Percentiles rank a stretch among this genome's conserved stretches.
These are phyloP conservation scores for Cossypha polioptera DNA, from an alignment of 2,797 vertebrate species.

Conservation along the genomic window DNA sequence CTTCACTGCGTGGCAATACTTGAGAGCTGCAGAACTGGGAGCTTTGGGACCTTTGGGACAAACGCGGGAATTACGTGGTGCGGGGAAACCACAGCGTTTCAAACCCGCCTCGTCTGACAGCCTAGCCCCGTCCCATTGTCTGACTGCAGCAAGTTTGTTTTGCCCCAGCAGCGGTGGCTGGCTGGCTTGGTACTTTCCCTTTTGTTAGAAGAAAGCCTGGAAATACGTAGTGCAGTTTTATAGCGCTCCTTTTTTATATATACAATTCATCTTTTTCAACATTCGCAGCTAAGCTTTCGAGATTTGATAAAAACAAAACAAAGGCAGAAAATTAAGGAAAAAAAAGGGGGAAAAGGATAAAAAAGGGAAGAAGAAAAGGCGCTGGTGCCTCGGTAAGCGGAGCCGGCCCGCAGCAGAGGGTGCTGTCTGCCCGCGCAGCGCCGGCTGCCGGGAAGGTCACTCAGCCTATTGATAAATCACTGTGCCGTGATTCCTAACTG, in stretches of 20 bases:
- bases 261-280: not conserved
- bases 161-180: not conserved
- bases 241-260: not conserved
- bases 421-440: constrained; percentile 78
- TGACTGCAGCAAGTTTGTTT: constrained; percentile 65
- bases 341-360: accelerated
- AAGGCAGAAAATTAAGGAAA: not conserved
- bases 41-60: not conserved
- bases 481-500: constrained; percentile 99
- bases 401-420: constrained; percentile 75
- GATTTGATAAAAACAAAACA: not conserved
- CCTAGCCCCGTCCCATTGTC: constrained; percentile 24
- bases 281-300: not conserved
- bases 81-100: not conserved
- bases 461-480: constrained; percentile 99
- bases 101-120: not conserved
- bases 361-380: not conserved
- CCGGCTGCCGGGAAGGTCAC: constrained; percentile 92
- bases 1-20: not conserved
- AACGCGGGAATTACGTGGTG: not conserved
- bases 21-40: not conserved
- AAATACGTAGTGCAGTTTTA: not conserved
- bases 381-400: not conserved
- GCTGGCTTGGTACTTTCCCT: constrained; percentile 34
- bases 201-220: constrained; percentile 54